These are phyloP conservation scores for Palythoa grandiflora DNA, from an alignment of 92 coral and sea anemone genomes.

Conservation along the genomic window DNA sequence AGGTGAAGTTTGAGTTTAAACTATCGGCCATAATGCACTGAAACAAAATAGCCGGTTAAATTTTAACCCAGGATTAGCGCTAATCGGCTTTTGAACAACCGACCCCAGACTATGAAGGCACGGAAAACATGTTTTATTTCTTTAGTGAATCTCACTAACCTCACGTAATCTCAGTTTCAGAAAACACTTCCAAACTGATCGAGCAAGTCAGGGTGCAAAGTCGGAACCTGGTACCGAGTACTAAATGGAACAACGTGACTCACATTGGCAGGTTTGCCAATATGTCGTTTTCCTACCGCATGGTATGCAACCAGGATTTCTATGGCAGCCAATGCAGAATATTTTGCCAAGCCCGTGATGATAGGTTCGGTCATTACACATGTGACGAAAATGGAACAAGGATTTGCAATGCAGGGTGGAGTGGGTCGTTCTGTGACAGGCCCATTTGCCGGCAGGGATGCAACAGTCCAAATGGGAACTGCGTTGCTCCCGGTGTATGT, in stretches of 20 bases:
- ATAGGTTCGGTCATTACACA: constrained; percentile 74
- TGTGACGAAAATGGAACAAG: constrained; percentile 74
- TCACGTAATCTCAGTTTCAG: constrained; percentile 14
- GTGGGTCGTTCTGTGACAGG: constrained; percentile 53
- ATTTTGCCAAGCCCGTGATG: constrained; percentile 82
- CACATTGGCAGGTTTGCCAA: constrained; percentile 78
- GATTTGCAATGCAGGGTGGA: constrained; percentile 93
- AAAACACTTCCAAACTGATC: constrained; percentile 35
- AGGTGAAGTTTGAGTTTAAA: too few relatives aligned
- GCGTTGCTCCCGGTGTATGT: constrained; percentile 77
- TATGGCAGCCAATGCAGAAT: constrained; percentile 74
- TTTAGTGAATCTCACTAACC: neutral
- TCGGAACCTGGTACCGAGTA: constrained; percentile 60
- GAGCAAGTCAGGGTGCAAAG: constrained; percentile 24
- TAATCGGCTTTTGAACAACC: too few relatives aligned
- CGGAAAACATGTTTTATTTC: too few relatives aligned
- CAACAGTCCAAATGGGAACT: constrained; percentile 60
- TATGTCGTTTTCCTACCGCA: constrained; percentile 78
- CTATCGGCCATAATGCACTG: too few relatives aligned
- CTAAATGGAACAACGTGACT: constrained; percentile 76
- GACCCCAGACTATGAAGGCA: too few relatives aligned
- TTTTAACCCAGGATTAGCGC: too few relatives aligned
- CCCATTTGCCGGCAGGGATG: constrained; percentile 86
- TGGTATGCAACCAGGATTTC: constrained; percentile 74
- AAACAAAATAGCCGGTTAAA: too few relatives aligned